A percentile compares a stretch with the other conserved stretches of the same genome.
These are phyloP conservation scores for Latrodectus hesperus DNA, from an alignment of 2,888 invertebrate genomes.

Conservation along the genomic window DNA sequence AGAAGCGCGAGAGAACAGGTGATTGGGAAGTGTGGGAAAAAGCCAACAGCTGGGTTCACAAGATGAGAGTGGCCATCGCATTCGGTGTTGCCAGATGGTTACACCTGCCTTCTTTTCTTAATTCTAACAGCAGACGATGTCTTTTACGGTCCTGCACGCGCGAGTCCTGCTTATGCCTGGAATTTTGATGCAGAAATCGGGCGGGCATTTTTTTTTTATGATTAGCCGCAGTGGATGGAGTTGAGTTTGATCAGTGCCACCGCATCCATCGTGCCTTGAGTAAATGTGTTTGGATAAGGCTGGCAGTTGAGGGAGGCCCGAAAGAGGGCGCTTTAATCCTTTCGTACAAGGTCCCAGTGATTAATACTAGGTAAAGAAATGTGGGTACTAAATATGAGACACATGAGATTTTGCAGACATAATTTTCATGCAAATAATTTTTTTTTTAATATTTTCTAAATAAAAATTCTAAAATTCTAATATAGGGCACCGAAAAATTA, in stretches of 20 bases:
- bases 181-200: constrained; percentile 55
- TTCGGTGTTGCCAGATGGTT: constrained; percentile 33
- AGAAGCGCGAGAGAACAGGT: constrained; percentile 47
- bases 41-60: constrained; percentile 69
- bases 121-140: constrained; percentile 41
- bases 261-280: background rate
- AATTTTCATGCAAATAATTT: no score
- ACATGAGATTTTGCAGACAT: no score
- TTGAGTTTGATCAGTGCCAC: background rate
- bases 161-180: constrained; percentile 26
- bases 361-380: no score
- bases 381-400: no score
- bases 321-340: background rate
- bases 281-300: constrained; percentile 2
- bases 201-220: constrained; percentile 31
- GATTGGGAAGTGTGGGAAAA: constrained; percentile 67
- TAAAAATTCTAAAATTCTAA: no score
- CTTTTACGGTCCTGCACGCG: constrained; percentile 17
- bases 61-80: constrained; percentile 42
- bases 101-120: constrained; percentile 49
- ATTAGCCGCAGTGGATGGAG: background rate
- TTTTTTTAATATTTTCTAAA: no score
- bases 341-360: background rate
- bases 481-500: no score
- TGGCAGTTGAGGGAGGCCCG: background rate